Base-by-base conservation (phyloP, 2,113 vertebrate genomes). In the Columbina picui region DNA sequence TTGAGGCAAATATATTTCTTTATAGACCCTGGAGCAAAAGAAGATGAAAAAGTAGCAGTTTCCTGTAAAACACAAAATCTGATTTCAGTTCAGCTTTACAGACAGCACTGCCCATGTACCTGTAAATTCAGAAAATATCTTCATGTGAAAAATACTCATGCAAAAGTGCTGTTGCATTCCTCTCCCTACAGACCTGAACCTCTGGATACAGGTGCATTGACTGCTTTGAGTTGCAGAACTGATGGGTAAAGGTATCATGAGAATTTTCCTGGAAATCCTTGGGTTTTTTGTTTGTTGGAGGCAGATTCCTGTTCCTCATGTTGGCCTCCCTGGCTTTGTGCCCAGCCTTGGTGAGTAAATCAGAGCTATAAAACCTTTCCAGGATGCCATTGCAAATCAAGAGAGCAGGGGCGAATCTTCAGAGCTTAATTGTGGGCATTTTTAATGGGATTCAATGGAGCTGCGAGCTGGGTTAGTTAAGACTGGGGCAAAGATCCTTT, bases 381-480 rank as follows among this genome's bases (percentile, higher is more conserved):
- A 68, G 26, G n/a, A 87, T 78, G 47, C 9, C 60, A 45, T 0
- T 78, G 68, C 36, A 82, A 91, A 71, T n/a, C 39, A 38, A 36
- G 29, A 45, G 52, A 41, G 68, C 47, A 26, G 30, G 15, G 18
- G 34, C 59, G 14, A 70, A 6, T 30, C 80, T 59, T 84, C 26
- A 79, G 79, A 71, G 67, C 23, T 52, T 59, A 1, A 7, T 63
- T 52, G 65, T 63, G 91, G 69, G 68, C 0, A 36, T 80, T 89
- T 96, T 76, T 95, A 93, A 84, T 1, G 6, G 71, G 76, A 65
- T 96, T 94, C 94, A 87, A 95, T 93, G 89, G 83, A 93, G 73
- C 81, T 52, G 59, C 77, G 53, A 93, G 82, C 50, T 79, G 81
- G 49, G 38, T 87, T 96, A 87, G 93, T 95, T 93, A 94, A 96